A percentile compares a stretch with the other conserved stretches of the same genome.
These are phyloP conservation scores for Colossoma macropomum DNA, from an alignment of 2,113 vertebrate genomes.

Conservation along the genomic window DNA sequence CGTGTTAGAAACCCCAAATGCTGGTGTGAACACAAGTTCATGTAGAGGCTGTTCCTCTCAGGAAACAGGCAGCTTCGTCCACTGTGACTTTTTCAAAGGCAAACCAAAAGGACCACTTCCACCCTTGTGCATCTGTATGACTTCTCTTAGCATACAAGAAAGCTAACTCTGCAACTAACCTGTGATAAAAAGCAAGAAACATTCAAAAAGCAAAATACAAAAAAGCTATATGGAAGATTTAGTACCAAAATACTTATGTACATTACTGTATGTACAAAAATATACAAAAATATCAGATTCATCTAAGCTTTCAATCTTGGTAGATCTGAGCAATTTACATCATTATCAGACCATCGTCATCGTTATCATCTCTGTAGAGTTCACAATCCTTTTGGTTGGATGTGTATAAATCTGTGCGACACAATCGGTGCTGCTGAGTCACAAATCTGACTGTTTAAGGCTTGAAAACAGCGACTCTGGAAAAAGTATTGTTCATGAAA, in stretches of 20 bases:
- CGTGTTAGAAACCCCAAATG: neutral
- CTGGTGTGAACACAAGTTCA: neutral
- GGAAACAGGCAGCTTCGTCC: neutral
- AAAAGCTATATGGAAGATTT: slow-evolving; percentile 18
- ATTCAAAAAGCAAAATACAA: neutral
- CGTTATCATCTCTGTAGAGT: neutral
- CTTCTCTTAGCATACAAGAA: neutral
- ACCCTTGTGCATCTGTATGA: neutral
- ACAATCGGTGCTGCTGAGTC: neutral
- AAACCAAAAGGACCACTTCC: neutral
- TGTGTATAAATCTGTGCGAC: neutral
- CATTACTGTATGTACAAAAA: slow-evolving; percentile 30
- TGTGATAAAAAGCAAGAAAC: neutral
- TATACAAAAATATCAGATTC: slow-evolving; percentile 41
- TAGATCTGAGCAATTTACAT: neutral
- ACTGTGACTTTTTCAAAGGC: neutral
- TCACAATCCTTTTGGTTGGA: neutral
- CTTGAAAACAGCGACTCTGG: neutral
- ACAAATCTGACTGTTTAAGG: slow-evolving; percentile 4
- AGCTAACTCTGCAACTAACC: neutral
- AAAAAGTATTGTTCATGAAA: neutral
- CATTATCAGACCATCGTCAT: neutral
- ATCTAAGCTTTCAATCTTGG: neutral
- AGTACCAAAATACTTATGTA: slow-evolving; percentile 42
- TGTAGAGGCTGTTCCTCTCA: neutral